Conservation (phyloP, 2,113 vertebrate genomes). For the Leucoraja erinaceus region DNA sequence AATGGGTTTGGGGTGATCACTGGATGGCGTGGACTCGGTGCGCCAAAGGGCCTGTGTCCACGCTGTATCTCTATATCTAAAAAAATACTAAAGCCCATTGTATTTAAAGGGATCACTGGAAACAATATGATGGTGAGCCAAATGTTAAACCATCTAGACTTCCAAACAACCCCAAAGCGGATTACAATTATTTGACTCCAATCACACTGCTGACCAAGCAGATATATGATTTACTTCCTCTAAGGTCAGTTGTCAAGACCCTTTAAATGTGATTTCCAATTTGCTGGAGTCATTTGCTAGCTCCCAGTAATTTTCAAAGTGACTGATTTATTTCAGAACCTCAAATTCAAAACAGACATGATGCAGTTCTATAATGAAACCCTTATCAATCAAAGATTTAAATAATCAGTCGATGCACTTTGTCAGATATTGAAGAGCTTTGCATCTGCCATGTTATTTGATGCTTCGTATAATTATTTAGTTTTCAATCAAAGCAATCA, state of each 20-base stretch:
- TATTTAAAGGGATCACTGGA: too few species aligned
- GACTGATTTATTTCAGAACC: not conserved
- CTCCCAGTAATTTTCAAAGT: not conserved
- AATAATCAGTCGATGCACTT: not conserved
- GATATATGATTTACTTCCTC: not conserved
- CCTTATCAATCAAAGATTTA: not conserved
- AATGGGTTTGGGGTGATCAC: too few species aligned
- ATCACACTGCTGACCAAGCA: not conserved
- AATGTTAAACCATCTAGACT: not conserved
- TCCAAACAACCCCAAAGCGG: too few species aligned
- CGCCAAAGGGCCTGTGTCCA: too few species aligned
- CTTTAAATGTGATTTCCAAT: not conserved
- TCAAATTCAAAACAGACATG: not conserved
- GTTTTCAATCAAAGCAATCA: not conserved
- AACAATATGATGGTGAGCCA: not conserved
- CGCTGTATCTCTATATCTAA: too few species aligned
- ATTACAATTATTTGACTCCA: not conserved
- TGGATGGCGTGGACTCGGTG: too few species aligned
- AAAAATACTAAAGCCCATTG: too few species aligned
- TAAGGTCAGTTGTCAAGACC: not conserved
- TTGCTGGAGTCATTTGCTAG: not conserved
- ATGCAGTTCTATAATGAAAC: not conserved
- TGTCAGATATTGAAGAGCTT: not conserved
- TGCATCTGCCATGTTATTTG: not conserved
- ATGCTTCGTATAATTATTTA: not conserved